Base-by-base conservation (phyloP, 2,888 invertebrate genomes). In the Melikaiella ostensackeni region DNA sequence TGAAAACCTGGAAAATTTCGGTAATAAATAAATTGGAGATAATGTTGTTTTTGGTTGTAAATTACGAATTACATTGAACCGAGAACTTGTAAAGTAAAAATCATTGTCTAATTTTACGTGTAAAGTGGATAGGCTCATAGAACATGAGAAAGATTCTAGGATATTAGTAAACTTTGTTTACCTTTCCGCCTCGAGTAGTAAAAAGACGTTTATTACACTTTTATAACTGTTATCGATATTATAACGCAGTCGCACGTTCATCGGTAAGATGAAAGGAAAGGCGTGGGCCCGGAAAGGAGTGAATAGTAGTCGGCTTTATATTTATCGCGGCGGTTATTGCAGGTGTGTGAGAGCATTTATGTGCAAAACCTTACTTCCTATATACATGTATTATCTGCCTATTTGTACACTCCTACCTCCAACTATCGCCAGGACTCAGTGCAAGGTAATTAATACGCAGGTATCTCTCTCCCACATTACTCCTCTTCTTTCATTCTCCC, bases 221-320 rank as follows among this genome's bases (percentile, higher is more conserved):
- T 83, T 79, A 80, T 80, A 75, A 50, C 16, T 64, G 77, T 80
- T 77, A 81, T 81, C 77, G 77, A 83, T 75, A 70, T 73, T 64
- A 64, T 61, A 38, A 50, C 64, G 66, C 64, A 59, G 75, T 62
- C 73, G 42, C 55, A 30, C 50, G 77, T 74, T 80, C 80, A 79
- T 82, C 84, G 84, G 80, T 46, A 66, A 84, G 82, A 84, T 84
- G 84, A 84, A 84, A 82, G 80, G 63, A 62, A 75, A 70, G 50
- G 77, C 66, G 61, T 74, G 75, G 74, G 78, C 50, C 50, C 30
- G 30, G 30, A 70, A 70, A 70, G 70, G 70, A 70, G 11, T 33
- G 70, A 70, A 70, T 70, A 70, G 70, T 70, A 70, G 70, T 70
- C 70, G 50, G 70, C 30, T 50, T 70, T 70, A 70, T 70, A 70